phyloP scores from a whole-genome alignment of 2,113 vertebrate genomes.

The Tamias sibiricus region DNA sequence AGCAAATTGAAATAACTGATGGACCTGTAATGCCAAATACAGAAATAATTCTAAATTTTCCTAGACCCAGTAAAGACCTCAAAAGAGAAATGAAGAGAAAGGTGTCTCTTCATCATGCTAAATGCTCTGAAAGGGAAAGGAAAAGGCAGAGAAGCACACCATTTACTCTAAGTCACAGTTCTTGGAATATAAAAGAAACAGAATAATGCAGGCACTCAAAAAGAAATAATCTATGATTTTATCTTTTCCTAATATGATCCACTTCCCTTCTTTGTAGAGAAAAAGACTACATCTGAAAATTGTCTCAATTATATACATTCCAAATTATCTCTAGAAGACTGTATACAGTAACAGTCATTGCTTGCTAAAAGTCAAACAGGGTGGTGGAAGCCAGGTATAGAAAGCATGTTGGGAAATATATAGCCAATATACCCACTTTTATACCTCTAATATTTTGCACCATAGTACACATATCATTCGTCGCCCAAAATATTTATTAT shows the following conservation, averaged over 20 bases:
- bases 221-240: neutral
- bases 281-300: neutral
- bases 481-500: neutral
- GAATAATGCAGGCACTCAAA: neutral
- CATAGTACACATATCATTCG: neutral
- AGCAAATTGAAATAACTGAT: neutral
- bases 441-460: conserved; percentile 2
- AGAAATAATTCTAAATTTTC: conserved; percentile 47
- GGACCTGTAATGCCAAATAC: neutral
- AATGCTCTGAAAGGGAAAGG: conserved; percentile 38
- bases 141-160: neutral
- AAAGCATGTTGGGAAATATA: neutral
- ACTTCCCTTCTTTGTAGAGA: neutral
- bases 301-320: neutral
- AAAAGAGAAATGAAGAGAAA: conserved; percentile 4
- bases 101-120: neutral
- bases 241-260: neutral
- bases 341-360: neutral
- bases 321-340: neutral
- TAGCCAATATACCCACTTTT: neutral
- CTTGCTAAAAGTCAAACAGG: neutral
- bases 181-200: conserved; percentile 5
- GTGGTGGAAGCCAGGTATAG: neutral
- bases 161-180: neutral
- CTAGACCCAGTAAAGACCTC: conserved; percentile 26